Evolutionary conservation across 2,797 vertebrate species (phyloP).

Genomic region (Phoxinus dragarum): DNA sequence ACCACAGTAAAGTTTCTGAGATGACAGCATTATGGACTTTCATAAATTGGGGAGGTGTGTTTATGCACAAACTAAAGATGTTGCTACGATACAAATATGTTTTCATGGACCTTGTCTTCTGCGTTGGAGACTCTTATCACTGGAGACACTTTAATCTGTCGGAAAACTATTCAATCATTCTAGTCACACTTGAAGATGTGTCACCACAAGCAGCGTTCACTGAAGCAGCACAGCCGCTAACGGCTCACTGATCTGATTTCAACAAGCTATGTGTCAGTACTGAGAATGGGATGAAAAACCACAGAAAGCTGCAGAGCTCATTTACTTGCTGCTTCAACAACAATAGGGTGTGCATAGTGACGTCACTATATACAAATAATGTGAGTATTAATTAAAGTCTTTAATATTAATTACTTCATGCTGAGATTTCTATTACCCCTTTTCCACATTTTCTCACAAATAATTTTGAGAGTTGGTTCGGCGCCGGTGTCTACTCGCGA

Average conservation of each 20-base stretch:
- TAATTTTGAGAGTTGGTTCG: too few species aligned
- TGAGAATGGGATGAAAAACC: not conserved
- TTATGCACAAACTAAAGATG: not conserved
- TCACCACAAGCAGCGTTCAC: not conserved
- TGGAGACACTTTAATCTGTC: slow-evolving; percentile 6
- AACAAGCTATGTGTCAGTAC: not conserved
- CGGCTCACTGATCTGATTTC: not conserved
- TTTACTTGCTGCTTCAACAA: not conserved
- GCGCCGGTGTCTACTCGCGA: too few species aligned
- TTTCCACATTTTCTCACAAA: too few species aligned
- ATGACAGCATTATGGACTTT: not conserved
- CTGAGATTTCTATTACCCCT: not conserved
- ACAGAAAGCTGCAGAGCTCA: not conserved
- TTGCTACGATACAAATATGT: not conserved
- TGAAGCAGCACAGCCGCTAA: slow-evolving; percentile 4
- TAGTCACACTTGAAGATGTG: not conserved
- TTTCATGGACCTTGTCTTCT: not conserved
- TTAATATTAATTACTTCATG: not conserved
- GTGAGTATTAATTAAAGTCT: not conserved
- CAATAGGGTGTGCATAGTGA: not conserved
- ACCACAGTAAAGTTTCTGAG: not conserved
- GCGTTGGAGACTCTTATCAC: slow-evolving; percentile 4
- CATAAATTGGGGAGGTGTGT: not conserved
- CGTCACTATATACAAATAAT: not conserved
- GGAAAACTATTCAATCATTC: slow-evolving; percentile 8